Evolutionary conservation across 2,113 vertebrate genomes (phyloP), one percentile per base, ranked within the genome.

Genomic region (Fregetta grallaria): DNA sequence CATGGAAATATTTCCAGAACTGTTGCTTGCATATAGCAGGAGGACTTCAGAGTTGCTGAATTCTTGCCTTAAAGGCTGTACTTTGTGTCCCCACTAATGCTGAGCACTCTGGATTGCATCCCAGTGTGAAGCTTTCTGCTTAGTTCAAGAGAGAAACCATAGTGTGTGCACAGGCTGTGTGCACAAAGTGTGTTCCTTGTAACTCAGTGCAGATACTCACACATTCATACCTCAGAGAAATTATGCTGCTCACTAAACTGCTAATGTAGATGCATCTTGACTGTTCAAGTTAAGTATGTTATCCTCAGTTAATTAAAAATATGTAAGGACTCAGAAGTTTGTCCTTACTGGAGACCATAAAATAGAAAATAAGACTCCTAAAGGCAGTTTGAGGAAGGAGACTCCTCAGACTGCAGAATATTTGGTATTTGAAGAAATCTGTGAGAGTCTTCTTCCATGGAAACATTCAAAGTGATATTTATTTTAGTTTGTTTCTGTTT

Each of bases 61-160:
- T 86, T 94, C 29, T 68, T 93, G 9, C 52, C 78, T 74, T 95
- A 67, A 70, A 89, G 27, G 27, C 63, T 84, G 27, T 88, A 55
- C 12, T 86, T 83, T 68, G 16, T 76, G 83, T 89, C 36, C 83
- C 11, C 14, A 23, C 19, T 86, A 88, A 80, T 63, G 56, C 36
- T 66, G 63, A 23, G 11, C 20, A n/a, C 45, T 83, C 40, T 42
- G 45, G 55, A 66, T 77, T 66, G 16, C 45, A 77, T 66, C 16
- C 22, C 50, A 29, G 42, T 44, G 44, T 77, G 71, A 91, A 61
- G 3, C 13, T 84, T 83, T 94, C 19, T 73, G 53, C 36, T 84
- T 84, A 89, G 21, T 34, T 89, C n/a, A 22, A 36, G 38, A 58
- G 55, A 58, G 56, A 85, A 91, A 74, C 22, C 25, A 14, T 3